These are phyloP conservation scores for Manduca sexta DNA, from an alignment of 1,140 invertebrate genomes.

Conservation along the genomic window DNA sequence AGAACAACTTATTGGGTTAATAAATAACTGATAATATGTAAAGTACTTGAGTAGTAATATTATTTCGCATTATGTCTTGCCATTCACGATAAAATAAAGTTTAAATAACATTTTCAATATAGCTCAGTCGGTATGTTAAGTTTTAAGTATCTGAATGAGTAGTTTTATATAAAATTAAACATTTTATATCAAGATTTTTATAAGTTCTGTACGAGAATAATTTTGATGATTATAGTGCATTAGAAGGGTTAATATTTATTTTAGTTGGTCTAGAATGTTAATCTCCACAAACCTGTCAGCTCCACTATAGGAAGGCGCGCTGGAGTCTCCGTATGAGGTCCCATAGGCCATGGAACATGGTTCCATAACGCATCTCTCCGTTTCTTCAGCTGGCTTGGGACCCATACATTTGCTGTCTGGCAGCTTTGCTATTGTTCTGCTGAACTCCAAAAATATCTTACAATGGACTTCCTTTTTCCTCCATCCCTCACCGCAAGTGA, in stretches of 20 bases:
- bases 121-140: too few relatives aligned
- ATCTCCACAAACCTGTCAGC: constrained; percentile 46
- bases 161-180: too few relatives aligned
- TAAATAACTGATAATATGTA: constrained; percentile 4
- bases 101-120: too few relatives aligned
- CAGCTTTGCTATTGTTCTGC: constrained; percentile 86
- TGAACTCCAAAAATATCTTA: constrained; percentile 95
- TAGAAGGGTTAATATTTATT: background rate
- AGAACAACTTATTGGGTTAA: constrained; percentile 29
- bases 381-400: constrained; percentile 84
- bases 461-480: constrained; percentile 88
- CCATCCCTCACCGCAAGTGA: constrained; percentile 91
- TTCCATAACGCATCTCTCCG: constrained; percentile 84
- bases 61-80: too few relatives aligned
- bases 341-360: constrained; percentile 81
- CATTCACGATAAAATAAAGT: too few relatives aligned
- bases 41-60: too few relatives aligned
- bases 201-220: too few relatives aligned
- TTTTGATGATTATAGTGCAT: too few relatives aligned
- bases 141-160: too few relatives aligned
- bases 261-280: background rate
- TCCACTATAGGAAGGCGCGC: constrained; percentile 60
- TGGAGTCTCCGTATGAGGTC: constrained; percentile 77
- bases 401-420: constrained; percentile 92
- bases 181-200: too few relatives aligned